Conservation (phyloP, 1,140 invertebrate genomes). For the Brachionus manjavacas region DNA sequence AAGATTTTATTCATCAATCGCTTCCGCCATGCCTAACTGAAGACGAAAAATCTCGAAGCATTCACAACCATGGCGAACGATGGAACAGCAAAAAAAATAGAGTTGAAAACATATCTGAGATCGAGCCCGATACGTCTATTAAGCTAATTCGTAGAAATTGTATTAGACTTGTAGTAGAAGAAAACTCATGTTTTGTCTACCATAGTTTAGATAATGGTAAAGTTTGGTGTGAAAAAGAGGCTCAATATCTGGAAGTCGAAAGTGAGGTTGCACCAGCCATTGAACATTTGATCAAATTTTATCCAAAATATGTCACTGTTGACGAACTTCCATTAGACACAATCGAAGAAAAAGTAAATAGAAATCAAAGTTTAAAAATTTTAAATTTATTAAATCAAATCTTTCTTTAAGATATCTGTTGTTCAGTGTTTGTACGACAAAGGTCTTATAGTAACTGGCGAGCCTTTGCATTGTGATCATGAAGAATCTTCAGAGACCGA, state of each 20-base stretch:
- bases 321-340: constrained; percentile 66
- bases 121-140: constrained; percentile 67
- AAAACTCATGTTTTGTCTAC: constrained; percentile 67
- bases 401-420: constrained; percentile 60
- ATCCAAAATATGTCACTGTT: constrained; percentile 71
- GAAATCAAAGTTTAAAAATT: neutral
- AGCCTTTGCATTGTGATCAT: constrained; percentile 56
- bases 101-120: constrained; percentile 64
- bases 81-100: constrained; percentile 60
- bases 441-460: constrained; percentile 64
- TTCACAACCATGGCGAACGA: constrained; percentile 66
- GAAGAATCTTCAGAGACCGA: constrained; percentile 9
- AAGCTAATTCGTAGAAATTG: constrained; percentile 68
- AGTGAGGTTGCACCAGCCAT: constrained; percentile 65
- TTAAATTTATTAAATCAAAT: neutral
- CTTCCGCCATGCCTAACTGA: constrained; percentile 72
- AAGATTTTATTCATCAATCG: constrained; percentile 75
- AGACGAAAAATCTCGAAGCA: constrained; percentile 66
- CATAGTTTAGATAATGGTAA: constrained; percentile 76
- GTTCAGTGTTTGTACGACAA: constrained; percentile 68
- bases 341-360: constrained; percentile 63
- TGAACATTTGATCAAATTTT: constrained; percentile 67
- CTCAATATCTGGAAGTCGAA: constrained; percentile 71
- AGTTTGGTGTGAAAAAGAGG: constrained; percentile 74
- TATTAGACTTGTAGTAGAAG: constrained; percentile 68